These are phyloP conservation scores for Chaunax sp. DNA, from an alignment of 2,797 vertebrate genomes.

Conservation along the genomic window DNA sequence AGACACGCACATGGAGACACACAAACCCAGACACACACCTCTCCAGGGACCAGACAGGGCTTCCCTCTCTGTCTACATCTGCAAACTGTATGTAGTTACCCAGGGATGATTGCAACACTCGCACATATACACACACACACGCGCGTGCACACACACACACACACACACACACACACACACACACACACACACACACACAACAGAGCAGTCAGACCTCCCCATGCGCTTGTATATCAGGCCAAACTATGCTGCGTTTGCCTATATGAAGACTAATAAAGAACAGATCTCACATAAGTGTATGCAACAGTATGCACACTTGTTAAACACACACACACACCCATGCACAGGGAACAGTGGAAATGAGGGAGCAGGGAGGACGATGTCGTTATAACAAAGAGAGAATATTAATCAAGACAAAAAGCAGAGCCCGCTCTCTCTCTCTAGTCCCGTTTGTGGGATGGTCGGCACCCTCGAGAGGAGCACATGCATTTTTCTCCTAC, in stretches of 20 bases:
- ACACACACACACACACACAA: conserved; percentile 11
- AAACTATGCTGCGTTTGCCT: conserved; percentile 41
- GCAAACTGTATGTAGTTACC: conserved; percentile 54
- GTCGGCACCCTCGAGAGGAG: conserved; percentile 32
- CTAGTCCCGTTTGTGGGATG: conserved; percentile 43
- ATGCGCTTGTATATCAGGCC: conserved; percentile 35
- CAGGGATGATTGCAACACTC: conserved; percentile 49
- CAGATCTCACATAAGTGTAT: conserved; percentile 44
- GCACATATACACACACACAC: conserved; percentile 1
- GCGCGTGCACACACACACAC: conserved; percentile 13
- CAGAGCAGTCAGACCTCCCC: conserved; percentile 48
- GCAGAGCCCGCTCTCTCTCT: conserved; percentile 30
- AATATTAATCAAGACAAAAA: conserved; percentile 65
- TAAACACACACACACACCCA: conserved; percentile 11
- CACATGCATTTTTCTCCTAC: conserved; percentile 44
- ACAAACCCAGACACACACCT: conserved; percentile 23
- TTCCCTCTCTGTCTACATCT: conserved; percentile 73
- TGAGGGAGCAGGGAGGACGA: conserved; percentile 21
- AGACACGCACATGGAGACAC: conserved; percentile 2
- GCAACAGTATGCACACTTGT: conserved; percentile 36
- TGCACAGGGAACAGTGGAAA: neutral
- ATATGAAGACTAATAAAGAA: conserved; percentile 59
- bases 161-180: conserved; percentile 17
- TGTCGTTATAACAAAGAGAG: conserved; percentile 51
- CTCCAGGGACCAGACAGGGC: conserved; percentile 68